Evolutionary conservation across 2,797 vertebrate species (phyloP), one percentile per base, ranked within the genome.

Genomic region (Falco berigora): DNA sequence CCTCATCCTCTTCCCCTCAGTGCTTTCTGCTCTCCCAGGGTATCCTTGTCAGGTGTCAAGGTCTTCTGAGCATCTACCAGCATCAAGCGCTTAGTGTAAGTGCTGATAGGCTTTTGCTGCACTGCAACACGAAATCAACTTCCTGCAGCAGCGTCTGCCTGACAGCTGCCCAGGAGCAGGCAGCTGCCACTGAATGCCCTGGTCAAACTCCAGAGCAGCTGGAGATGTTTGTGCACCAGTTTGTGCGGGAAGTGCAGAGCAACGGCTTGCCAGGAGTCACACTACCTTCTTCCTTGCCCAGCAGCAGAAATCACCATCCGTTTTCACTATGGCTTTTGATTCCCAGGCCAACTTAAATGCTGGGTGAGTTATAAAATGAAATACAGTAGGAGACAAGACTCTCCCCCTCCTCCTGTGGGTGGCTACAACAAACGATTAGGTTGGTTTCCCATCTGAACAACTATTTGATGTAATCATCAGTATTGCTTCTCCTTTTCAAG

Each of bases 171-270:
- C 30, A 12, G 36, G 50, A 47, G 44, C 56, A 38, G 23, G 55
- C 34, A 58, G 76, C n/a, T 62, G 44, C 62, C 47, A 8, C 66
- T 8, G 4, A 47, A 30, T 1, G 1, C 42, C 34, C n/a, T 12
- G 44, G 21, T 25, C 36, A 34, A 18, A 21, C 34, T 74, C 47
- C 36, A 50, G 22, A 52, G 44, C 69, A 82, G 66, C 58, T 0
- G 0, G 32, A 36, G 58, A 28, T 0, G 0, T 30, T 23, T 53
- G n/a, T 17, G 67, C 24, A 46, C 68, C 68, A 50, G 38, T 40
- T 30, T 4, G 9, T 20, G 79, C 1, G 1, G 52, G 47, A 36
- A n/a, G 12, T 18, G 23, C 75, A 53, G 67, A 67, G 79, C 42
- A 32, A 5, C 4, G 71, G 18, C 63, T 80, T 10, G 2, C 46